Evolutionary conservation across 2,797 vertebrate species (phyloP).

Genomic region (Arctocebus calabarensis): DNA sequence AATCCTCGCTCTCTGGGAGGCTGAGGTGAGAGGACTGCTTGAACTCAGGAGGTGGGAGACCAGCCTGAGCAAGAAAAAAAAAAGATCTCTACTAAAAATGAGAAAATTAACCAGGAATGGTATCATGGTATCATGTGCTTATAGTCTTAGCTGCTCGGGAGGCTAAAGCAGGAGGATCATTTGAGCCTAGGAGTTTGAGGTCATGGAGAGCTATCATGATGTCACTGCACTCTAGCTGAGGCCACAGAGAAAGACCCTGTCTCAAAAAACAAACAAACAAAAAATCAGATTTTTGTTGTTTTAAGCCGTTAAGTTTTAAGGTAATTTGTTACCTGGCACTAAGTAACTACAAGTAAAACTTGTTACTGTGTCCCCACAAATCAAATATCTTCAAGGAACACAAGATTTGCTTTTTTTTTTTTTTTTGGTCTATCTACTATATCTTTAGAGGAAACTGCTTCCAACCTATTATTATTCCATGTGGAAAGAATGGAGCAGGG

Average conservation of each 20-base stretch:
- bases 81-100: background rate
- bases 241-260: background rate
- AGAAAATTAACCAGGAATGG: background rate
- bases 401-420: background rate
- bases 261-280: background rate
- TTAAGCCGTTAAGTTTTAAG: background rate
- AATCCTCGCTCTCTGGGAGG: too few relatives aligned
- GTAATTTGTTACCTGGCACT: slow-evolving; percentile 14
- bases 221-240: background rate
- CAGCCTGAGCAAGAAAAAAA: background rate
- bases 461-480: background rate
- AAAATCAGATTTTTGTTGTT: background rate
- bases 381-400: background rate
- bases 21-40: too few relatives aligned
- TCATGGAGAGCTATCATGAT: background rate
- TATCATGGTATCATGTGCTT: rapidly evolving
- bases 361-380: slow-evolving; percentile 16
- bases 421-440: background rate
- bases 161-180: background rate
- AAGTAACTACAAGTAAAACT: background rate
- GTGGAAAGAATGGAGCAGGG: background rate
- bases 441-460: slow-evolving; percentile 8
- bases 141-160: background rate
- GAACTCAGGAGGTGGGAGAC: background rate
- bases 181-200: background rate